Evolutionary conservation across 2,113 vertebrate genomes (phyloP).

Genomic region (Apeltes quadracus): DNA sequence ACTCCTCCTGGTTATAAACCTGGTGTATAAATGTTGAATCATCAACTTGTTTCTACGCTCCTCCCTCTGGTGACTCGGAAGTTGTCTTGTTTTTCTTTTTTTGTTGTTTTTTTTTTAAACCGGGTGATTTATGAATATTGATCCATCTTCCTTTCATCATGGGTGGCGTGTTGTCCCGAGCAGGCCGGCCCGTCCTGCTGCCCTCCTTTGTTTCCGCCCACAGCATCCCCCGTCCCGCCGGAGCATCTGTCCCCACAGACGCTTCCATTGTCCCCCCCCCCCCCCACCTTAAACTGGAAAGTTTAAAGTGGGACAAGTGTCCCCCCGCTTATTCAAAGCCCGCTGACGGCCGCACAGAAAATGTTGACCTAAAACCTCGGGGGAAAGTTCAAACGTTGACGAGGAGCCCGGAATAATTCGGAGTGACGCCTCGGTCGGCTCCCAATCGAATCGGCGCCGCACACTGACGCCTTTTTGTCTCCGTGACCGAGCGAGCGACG

Average conservation of each 20-base stretch:
- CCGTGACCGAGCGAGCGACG: not conserved
- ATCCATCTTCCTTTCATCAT: not conserved
- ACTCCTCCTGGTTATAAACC: not conserved
- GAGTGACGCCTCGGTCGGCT: too few relatives aligned
- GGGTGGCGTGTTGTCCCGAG: not conserved
- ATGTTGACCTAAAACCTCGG: conserved; percentile 12
- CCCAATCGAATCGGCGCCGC: not conserved
- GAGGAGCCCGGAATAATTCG: too few relatives aligned
- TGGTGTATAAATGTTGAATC: not conserved
- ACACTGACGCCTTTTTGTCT: not conserved
- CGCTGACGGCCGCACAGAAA: not conserved
- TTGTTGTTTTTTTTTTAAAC: too few relatives aligned
- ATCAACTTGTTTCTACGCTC: too few relatives aligned
- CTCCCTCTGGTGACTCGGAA: too few relatives aligned
- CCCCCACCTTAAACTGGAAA: conserved; percentile 23
- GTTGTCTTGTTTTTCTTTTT: too few relatives aligned
- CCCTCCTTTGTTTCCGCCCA: conserved; percentile 57
- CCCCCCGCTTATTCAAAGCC: conserved; percentile 3
- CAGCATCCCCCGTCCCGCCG: conserved; percentile 52
- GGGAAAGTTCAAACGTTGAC: too few relatives aligned
- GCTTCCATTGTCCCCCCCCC: conserved; percentile 57
- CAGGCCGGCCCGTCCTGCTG: conserved; percentile 56
- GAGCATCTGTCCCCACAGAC: conserved; percentile 69
- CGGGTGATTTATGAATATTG: too few relatives aligned
- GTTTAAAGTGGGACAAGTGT: conserved; percentile 37